phyloP scores from a whole-genome alignment of 1,140 invertebrate species.

The Aphelinus certus region DNA sequence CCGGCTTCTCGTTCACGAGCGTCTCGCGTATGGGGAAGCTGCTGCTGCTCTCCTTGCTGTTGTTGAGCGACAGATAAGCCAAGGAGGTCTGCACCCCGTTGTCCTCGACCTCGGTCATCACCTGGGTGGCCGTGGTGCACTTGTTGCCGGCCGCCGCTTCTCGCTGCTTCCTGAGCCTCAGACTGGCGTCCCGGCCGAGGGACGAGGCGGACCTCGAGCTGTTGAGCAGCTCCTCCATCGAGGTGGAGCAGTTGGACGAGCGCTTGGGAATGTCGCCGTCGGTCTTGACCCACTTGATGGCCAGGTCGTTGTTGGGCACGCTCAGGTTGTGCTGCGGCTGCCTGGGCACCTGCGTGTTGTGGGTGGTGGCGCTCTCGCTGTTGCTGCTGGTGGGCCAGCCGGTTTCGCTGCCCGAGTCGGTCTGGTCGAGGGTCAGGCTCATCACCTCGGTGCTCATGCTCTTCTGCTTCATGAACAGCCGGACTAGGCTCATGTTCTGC shows the following conservation, averaged over 20 bases:
- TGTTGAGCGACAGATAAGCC: slow-evolving; percentile 45
- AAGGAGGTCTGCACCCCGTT: slow-evolving; percentile 62
- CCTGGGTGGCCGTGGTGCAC: slow-evolving; percentile 43
- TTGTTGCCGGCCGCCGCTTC: not conserved
- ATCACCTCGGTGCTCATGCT: slow-evolving; percentile 80
- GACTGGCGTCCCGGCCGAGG: not conserved
- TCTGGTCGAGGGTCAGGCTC: slow-evolving; percentile 62
- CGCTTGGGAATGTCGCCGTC: slow-evolving; percentile 42
- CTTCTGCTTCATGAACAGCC: slow-evolving; percentile 89
- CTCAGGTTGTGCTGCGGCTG: slow-evolving; percentile 31
- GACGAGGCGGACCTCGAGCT: slow-evolving; percentile 10
- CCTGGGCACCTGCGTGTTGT: slow-evolving; percentile 57
- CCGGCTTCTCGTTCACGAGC: slow-evolving; percentile 72
- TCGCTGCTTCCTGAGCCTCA: not conserved
- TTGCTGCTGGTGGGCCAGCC: slow-evolving; percentile 60
- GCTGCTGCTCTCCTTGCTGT: not conserved
- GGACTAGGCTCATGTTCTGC: slow-evolving; percentile 82
- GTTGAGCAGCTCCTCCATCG: slow-evolving; percentile 33
- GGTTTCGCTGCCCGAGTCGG: slow-evolving; percentile 57
- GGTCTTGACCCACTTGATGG: slow-evolving; percentile 62
- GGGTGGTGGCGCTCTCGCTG: slow-evolving; percentile 56
- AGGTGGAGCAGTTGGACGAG: slow-evolving; percentile 28
- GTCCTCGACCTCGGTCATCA: slow-evolving; percentile 56
- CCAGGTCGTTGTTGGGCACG: slow-evolving; percentile 56
- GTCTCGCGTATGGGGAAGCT: slow-evolving; percentile 50